These are phyloP conservation scores for Myathropa florea DNA, from an alignment of 2,888 invertebrate genomes.

Conservation along the genomic window DNA sequence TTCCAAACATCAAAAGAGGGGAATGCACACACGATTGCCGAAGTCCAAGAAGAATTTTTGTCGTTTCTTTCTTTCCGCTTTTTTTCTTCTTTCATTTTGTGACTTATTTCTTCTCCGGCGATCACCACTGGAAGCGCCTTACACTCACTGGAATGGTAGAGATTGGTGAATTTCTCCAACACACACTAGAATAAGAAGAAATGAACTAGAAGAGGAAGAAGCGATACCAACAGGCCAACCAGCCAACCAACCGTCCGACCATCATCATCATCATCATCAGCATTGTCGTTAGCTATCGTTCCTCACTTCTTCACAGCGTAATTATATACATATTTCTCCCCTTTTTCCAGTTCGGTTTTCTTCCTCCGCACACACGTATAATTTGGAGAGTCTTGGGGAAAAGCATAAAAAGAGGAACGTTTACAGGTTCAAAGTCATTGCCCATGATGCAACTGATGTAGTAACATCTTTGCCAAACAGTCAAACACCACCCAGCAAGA, in stretches of 20 bases:
- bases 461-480: constrained; percentile 77
- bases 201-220: constrained; percentile 41
- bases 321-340: constrained; percentile 49
- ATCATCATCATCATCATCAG: constrained; percentile 35
- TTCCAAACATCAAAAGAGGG: constrained; percentile 29
- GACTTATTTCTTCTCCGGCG: neutral
- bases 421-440: constrained; percentile 81
- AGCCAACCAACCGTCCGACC: neutral
- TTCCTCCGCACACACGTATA: constrained; percentile 33
- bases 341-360: constrained; percentile 48
- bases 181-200: constrained; percentile 34
- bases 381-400: constrained; percentile 76
- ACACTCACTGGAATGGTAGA: constrained; percentile 62
- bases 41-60: too few relatives aligned
- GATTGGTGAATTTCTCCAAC: constrained; percentile 55
- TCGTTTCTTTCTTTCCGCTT: too few relatives aligned
- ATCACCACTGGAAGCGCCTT: neutral
- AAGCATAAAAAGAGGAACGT: constrained; percentile 81
- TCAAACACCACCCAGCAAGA: constrained; percentile 19
- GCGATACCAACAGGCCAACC: neutral
- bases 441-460: constrained; percentile 81
- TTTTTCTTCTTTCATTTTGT: constrained; percentile 16
- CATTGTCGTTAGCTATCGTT: constrained; percentile 58
- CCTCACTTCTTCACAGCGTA: constrained; percentile 48
- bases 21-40: constrained; percentile 12